Percentiles rank a stretch among this genome's conserved stretches.
Conservation (phyloP, 2,888 invertebrate genomes). For the Gibbula magus region DNA sequence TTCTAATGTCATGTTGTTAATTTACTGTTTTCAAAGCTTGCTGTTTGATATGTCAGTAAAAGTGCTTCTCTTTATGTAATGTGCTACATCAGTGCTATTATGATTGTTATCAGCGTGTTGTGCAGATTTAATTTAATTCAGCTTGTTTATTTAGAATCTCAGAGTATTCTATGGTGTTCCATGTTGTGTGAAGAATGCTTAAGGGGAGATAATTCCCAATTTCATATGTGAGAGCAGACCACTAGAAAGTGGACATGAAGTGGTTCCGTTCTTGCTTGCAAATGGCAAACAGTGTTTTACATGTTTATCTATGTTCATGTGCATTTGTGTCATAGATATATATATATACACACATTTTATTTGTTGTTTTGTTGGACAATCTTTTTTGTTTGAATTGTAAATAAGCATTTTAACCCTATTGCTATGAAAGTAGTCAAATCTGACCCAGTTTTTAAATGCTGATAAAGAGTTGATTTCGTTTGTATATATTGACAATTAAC, state of each 20-base stretch:
- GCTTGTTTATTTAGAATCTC: conserved; percentile 13
- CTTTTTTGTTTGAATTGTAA: conserved; percentile 7
- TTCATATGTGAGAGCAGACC: not conserved
- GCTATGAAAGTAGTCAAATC: not conserved
- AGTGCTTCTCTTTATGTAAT: not conserved
- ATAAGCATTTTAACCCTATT: not conserved
- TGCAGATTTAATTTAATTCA: conserved; percentile 9
- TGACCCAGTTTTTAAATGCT: conserved; percentile 10
- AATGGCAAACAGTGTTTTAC: not conserved
- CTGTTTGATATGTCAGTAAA: too few species aligned
- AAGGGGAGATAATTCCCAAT: not conserved
- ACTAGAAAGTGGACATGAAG: not conserved
- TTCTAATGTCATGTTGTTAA: too few species aligned
- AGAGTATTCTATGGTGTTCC: conserved; percentile 11
- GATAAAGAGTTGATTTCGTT: conserved; percentile 12
- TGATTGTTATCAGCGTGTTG: not conserved
- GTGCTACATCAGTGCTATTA: too few species aligned
- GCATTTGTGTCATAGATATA: not conserved
- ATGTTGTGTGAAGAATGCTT: conserved; percentile 11
- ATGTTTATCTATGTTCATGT: not conserved
- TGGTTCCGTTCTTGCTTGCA: not conserved
- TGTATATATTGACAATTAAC: conserved; percentile 8
- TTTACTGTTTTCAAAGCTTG: too few species aligned
- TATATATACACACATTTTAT: conserved; percentile 1
- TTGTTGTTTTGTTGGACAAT: conserved; percentile 13